Conservation (phyloP, 2,797 vertebrate genomes). For the Linurgus olivaceus region DNA sequence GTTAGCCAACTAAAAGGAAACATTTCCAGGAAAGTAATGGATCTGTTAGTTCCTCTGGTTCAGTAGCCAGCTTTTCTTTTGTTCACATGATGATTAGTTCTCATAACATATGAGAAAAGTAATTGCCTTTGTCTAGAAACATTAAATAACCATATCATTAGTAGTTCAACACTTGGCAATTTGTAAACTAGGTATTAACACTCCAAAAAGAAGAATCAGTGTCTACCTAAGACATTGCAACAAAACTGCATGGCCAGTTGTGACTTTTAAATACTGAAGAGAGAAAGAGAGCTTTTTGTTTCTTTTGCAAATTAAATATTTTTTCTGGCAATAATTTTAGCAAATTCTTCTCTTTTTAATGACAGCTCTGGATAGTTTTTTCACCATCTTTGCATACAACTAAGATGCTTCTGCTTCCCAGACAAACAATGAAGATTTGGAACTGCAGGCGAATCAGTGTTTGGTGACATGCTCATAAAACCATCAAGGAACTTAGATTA, state of each 20-base stretch:
- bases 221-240: background rate
- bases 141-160: background rate
- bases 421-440: background rate
- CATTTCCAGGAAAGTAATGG: conserved; percentile 57
- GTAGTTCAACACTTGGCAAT: background rate
- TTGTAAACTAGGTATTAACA: conserved; percentile 12
- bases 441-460: background rate
- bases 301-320: background rate
- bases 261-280: background rate
- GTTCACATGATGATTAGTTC: conserved; percentile 48
- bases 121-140: conserved; percentile 30
- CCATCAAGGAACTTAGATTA: background rate
- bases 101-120: conserved; percentile 43
- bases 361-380: background rate
- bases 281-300: background rate
- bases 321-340: background rate
- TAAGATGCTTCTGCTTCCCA: background rate
- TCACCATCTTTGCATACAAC: background rate
- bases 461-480: background rate
- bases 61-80: conserved; percentile 57
- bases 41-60: conserved; percentile 40
- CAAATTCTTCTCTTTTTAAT: background rate
- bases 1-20: conserved; percentile 54
- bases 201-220: background rate
- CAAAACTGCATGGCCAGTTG: background rate